Base-by-base conservation (phyloP, 2,888 invertebrate genomes). In the Oscheius sp. region DNA sequence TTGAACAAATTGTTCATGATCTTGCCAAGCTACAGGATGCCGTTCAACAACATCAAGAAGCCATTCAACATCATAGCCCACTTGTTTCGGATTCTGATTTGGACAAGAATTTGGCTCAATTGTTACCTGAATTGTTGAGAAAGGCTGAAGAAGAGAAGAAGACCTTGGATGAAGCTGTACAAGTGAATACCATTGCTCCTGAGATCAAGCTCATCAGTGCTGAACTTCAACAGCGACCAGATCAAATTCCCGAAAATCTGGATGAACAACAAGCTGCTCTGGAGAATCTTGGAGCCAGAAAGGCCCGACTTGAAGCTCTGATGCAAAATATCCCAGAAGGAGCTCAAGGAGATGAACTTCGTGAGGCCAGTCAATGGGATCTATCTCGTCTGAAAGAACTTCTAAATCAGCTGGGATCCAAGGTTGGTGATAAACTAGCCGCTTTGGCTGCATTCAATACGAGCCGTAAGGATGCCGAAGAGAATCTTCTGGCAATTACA, bases 381-480 rank as follows among this genome's bases (percentile, higher is more conserved):
- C 72, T 80, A 55, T 79, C 80, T 12, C 66, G 72, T 56, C 74
- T 82, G 61, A 77, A 82, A 68, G 79, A 80, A 59, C 72, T 77
- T 29, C 70, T 80, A 64, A 76, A 74, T 69, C 68, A 75, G 53
- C 74, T 82, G 27, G 77, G 76, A 55, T 74, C 72, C 55, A 77
- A 76, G 27, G 76, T 82, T 69, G 82, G 80, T 29, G 80, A 82
- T 73, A 80, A 80, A 55, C 63, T 80, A 29, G 80, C 80, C 49
- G 79, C 82, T 64, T 77, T 80, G 64, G 82, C 80, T 45, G 75
- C 79, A 18, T 80, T 80, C 77, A 78, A 76, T 29, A 77, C 79
- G 7, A 75, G 77, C 66, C 76, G 80, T 58, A 79, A 78, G 69
- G 76, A 79, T 23, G 77, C 78, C 52, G 81, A 80, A 72, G 77